Evolutionary conservation across 2,797 vertebrate genomes (phyloP).

Genomic region (Platyrinchus mystaceus): DNA sequence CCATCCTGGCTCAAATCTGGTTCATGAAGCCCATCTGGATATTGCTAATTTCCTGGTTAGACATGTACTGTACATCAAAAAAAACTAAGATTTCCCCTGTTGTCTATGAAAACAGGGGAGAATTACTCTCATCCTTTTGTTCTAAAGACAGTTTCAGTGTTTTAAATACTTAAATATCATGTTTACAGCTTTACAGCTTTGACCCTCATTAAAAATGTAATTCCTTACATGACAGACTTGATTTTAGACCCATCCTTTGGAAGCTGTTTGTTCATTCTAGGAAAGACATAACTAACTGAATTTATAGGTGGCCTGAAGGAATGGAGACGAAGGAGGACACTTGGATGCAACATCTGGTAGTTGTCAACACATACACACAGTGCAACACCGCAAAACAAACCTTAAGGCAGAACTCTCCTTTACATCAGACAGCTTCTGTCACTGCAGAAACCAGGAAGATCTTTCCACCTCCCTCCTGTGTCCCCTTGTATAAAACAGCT

Average conservation of each 20-base stretch:
- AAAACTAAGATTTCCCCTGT: background rate
- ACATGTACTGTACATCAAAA: background rate
- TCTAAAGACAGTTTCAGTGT: background rate
- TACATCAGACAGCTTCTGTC: background rate
- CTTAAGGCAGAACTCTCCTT: background rate
- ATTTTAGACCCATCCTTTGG: background rate
- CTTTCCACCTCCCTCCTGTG: background rate
- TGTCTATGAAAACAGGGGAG: background rate
- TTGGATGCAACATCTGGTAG: background rate
- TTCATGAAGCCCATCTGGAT: constrained; percentile 18
- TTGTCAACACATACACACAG: background rate
- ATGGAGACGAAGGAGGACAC: background rate
- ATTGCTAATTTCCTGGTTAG: constrained; percentile 22
- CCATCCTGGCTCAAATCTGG: constrained; percentile 13
- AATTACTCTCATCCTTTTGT: background rate
- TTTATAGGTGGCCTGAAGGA: background rate
- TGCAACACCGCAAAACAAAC: background rate
- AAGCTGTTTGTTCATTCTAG: background rate
- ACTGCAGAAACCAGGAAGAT: background rate
- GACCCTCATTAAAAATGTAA: constrained; percentile 2
- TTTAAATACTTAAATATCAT: background rate
- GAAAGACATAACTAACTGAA: background rate
- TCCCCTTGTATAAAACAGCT: background rate
- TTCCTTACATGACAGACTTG: background rate
- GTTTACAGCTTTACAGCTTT: background rate